Conservation (phyloP, 2,888 invertebrate genomes). For the Trissolcus brochymenae region DNA sequence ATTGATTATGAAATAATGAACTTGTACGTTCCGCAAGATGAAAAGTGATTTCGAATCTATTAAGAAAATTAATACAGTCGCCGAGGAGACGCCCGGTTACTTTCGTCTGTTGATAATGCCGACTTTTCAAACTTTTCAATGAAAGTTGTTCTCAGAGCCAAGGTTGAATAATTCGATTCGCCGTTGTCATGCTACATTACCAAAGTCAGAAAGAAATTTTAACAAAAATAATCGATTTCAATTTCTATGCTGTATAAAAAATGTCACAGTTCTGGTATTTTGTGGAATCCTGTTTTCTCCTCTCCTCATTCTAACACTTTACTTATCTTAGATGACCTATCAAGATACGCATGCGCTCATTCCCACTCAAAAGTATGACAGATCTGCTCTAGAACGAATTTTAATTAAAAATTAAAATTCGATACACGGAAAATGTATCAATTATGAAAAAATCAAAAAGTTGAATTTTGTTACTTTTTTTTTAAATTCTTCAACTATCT, state of each 20-base stretch:
- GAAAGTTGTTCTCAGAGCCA: constrained; percentile 35
- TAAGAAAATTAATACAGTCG: constrained; percentile 71
- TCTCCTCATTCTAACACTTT: no score
- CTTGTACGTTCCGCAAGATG: constrained; percentile 23
- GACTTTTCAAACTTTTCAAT: constrained; percentile 36
- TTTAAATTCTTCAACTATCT: not conserved
- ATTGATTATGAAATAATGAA: constrained; percentile 22
- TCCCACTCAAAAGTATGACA: no score
- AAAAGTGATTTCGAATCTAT: constrained; percentile 68
- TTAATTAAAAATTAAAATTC: no score
- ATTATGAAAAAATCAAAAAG: no score
- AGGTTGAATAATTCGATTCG: constrained; percentile 42
- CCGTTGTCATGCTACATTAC: constrained; percentile 21
- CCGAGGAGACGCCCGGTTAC: constrained; percentile 59
- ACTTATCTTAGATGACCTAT: no score
- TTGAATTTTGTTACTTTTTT: not conserved
- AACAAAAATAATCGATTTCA: constrained; percentile 4
- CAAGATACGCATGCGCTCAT: no score
- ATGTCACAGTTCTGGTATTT: constrained; percentile 20
- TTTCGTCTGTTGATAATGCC: constrained; percentile 36
- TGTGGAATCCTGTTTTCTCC: not conserved
- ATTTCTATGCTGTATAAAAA: constrained; percentile 4
- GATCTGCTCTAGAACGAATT: no score
- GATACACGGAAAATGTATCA: no score
- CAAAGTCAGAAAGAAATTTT: constrained; percentile 2